These are phyloP conservation scores for Cheracebus regulus DNA, from an alignment of 2,797 vertebrate species.

Conservation along the genomic window DNA sequence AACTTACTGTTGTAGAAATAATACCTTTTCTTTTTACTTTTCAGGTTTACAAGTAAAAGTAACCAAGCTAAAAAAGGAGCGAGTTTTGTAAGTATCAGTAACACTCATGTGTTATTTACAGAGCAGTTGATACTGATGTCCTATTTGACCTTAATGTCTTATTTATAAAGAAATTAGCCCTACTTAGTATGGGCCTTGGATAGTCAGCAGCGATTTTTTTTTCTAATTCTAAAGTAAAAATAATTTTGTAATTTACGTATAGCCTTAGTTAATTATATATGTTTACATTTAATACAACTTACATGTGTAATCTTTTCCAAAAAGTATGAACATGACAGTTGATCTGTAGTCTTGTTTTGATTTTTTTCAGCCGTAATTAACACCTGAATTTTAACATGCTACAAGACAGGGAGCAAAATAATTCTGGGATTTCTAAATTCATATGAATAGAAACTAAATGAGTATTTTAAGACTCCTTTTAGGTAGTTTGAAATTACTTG, in stretches of 20 bases:
- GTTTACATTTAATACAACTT: constrained; percentile 5
- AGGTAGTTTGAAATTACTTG: constrained; percentile 25
- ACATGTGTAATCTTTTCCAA: not conserved
- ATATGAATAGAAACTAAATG: not conserved
- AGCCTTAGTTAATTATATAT: not conserved
- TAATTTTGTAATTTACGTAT: constrained; percentile 29
- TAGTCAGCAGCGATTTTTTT: not conserved
- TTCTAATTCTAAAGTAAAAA: constrained; percentile 49
- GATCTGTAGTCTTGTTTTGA: not conserved
- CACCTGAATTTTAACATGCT: constrained; percentile 12
- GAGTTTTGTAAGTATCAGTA: constrained; percentile 93
- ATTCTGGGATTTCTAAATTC: constrained; percentile 46
- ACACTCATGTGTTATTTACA: constrained; percentile 33
- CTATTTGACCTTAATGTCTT: not conserved
- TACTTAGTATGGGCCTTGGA: not conserved
- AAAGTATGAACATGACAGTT: not conserved
- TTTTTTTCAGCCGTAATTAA: constrained; percentile 30
- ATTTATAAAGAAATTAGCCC: constrained; percentile 42
- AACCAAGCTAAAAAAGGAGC: constrained; percentile 94
- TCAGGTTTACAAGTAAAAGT: constrained; percentile 94
- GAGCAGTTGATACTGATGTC: not conserved
- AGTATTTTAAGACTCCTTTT: not conserved
- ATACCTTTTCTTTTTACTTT: constrained; percentile 64
- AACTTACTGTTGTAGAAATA: constrained; percentile 51
- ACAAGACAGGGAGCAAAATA: not conserved